phyloP scores from a whole-genome alignment of 2,797 vertebrate species.

The Scolopax bukidnonensis region DNA sequence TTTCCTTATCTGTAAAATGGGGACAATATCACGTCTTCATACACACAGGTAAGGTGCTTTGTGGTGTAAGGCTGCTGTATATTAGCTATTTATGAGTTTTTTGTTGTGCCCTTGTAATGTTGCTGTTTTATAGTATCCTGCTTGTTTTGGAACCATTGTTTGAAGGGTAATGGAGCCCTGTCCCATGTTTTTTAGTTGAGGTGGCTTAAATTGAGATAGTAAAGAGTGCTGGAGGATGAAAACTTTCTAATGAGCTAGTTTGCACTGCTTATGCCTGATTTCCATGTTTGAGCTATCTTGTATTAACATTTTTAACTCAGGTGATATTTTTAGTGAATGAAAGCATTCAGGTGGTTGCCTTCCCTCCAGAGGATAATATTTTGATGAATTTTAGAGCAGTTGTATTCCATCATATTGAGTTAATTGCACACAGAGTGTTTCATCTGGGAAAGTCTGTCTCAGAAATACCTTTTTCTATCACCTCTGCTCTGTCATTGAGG shows the following conservation, averaged over 20 bases:
- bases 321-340: neutral
- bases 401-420: neutral
- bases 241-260: neutral
- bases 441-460: neutral
- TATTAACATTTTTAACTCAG: neutral
- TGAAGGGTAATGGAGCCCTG: neutral
- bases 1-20: neutral
- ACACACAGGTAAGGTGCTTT: neutral
- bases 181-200: neutral
- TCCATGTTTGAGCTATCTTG: neutral
- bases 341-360: neutral
- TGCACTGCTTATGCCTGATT: neutral
- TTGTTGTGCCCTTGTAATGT: neutral
- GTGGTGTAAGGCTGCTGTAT: neutral
- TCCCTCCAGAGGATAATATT: neutral
- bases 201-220: neutral
- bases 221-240: neutral
- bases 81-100: neutral
- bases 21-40: neutral
- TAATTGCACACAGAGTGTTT: neutral
- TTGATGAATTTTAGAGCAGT: conserved; percentile 6
- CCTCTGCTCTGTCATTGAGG: neutral
- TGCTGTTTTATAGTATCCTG: neutral
- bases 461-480: neutral
- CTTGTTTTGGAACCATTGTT: neutral